Evolutionary conservation across 30 jellyfish, hydroid and myxozoan genomes (phyloP), one percentile per base, ranked within the genome.

Genomic region (Chrysaora quinquecirrha): DNA sequence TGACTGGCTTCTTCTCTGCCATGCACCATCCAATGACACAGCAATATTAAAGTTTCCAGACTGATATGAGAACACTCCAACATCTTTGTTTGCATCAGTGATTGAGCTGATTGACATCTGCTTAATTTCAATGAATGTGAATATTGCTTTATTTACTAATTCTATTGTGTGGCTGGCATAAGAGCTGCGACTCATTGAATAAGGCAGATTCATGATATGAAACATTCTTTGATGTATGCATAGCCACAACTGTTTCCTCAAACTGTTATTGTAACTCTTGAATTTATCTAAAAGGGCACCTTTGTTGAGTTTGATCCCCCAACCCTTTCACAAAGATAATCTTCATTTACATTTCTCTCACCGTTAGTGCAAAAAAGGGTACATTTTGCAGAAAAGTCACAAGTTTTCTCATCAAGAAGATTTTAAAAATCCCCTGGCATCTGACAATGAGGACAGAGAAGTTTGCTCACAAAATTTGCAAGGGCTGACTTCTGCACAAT

Each of bases 11-110:
- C 54, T 6, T 38, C 14, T 38, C 14, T 38, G 71, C 71, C 71
- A 56, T n/a, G 71, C 7, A n/a, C 71, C 71, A 56, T 56, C 71
- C 7, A 3, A 56, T 21, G 71, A 56, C 32, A 56, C 71, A 56
- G 71, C 71, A 56, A 56, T 56, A 21, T 38, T 14, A 6, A 38
- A 38, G n/a, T n/a, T n/a, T n/a, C n/a, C n/a, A n/a, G n/a, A n/a
- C n/a, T n/a, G n/a, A n/a, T n/a, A n/a, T n/a, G n/a, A n/a, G n/a
- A n/a, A n/a, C n/a, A n/a, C n/a, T n/a, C n/a, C n/a, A 38, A 38
- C 54, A 38, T 14, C 54, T 38, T 38, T 14, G 54, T 38, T 38
- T n/a, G n/a, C n/a, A 11, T 32, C 48, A 64, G 76, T 9, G 3
- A 14, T 9, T 10, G 50, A 38, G 32, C 71, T 56, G 71, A 21